These are phyloP conservation scores for Slavum lentiscoides DNA, from an alignment of 2,888 invertebrate species.

Conservation along the genomic window DNA sequence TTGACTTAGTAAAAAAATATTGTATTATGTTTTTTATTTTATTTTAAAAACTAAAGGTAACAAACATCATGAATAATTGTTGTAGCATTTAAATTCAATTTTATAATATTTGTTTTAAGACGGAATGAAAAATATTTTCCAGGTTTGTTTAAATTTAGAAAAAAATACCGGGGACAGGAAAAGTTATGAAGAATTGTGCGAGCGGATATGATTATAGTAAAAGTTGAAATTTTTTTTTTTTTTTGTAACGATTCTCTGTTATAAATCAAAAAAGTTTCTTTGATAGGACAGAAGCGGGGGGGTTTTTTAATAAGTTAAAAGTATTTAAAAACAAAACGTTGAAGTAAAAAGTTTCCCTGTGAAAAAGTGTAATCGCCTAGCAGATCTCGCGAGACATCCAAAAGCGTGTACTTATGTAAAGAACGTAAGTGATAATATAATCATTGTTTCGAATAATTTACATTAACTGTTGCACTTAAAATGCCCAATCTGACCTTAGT, in stretches of 20 bases:
- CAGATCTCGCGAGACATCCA: background rate
- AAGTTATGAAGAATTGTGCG: background rate
- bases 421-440: no score
- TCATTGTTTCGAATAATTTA: no score
- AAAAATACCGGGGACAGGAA: background rate
- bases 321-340: constrained; percentile 5
- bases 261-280: constrained; percentile 17
- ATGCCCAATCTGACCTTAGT: no score
- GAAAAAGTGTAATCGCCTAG: background rate
- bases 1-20: no score
- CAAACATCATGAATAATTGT: background rate
- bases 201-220: background rate
- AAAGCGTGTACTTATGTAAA: background rate
- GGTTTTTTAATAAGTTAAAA: background rate
- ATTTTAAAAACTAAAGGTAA: background rate
- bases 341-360: background rate
- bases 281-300: no score
- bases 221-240: background rate
- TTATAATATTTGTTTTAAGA: background rate
- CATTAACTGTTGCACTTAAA: no score
- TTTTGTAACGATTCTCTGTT: background rate
- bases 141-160: background rate
- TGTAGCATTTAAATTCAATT: background rate
- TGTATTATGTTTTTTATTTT: no score
- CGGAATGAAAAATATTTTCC: background rate